Conservation (phyloP, 2,888 invertebrate species). For the Apodemia duryi region DNA sequence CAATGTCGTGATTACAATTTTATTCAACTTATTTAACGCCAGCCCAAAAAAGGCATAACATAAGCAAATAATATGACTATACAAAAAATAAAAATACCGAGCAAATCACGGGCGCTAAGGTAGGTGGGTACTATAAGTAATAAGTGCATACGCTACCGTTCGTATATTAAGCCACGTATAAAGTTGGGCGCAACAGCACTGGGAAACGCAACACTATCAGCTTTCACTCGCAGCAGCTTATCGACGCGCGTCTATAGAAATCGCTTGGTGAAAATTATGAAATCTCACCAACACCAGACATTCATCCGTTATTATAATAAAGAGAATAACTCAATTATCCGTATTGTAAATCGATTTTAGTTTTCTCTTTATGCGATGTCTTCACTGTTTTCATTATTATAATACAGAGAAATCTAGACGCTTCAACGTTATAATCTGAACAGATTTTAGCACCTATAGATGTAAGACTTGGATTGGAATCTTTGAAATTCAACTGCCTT, state of each 20-base stretch:
- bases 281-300: slow-evolving; percentile 41
- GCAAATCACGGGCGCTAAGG: too few species aligned
- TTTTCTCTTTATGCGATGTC: slow-evolving; percentile 10
- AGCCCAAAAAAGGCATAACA: too few species aligned
- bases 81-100: too few species aligned
- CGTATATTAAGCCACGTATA: slow-evolving; percentile 1
- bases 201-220: slow-evolving; percentile 62
- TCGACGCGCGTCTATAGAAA: slow-evolving; percentile 58
- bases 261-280: slow-evolving; percentile 63
- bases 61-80: too few species aligned
- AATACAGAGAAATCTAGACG: background rate
- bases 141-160: background rate
- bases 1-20: too few species aligned
- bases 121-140: too few species aligned
- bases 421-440: too few species aligned
- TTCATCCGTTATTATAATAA: slow-evolving; percentile 22
- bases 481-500: too few species aligned
- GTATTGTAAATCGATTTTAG: slow-evolving; percentile 8
- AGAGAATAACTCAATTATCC: slow-evolving; percentile 16
- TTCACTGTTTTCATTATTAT: background rate
- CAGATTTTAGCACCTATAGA: too few species aligned
- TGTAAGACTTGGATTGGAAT: too few species aligned
- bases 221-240: slow-evolving; percentile 65
- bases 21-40: too few species aligned
- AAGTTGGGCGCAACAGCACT: slow-evolving; percentile 55